phyloP scores from a whole-genome alignment of 2,113 vertebrate species.

The Amia ocellicauda region DNA sequence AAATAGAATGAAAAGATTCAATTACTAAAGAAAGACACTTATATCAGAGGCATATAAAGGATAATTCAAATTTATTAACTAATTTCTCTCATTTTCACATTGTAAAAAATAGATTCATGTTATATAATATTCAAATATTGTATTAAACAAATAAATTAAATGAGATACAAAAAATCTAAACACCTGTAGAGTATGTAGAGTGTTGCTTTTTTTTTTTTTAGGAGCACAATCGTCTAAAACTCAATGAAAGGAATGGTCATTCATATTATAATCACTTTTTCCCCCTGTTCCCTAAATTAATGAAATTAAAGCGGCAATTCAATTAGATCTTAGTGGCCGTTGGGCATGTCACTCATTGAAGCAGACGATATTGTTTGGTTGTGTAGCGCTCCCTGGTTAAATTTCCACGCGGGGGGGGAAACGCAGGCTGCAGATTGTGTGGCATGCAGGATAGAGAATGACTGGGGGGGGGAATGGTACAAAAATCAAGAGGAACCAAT shows the following conservation, averaged over 20 bases:
- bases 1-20: too few species aligned
- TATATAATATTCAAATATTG: constrained; percentile 34
- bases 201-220: constrained; percentile 32
- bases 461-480: too few species aligned
- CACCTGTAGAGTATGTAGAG: not conserved
- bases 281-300: constrained; percentile 13
- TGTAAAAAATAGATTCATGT: constrained; percentile 27
- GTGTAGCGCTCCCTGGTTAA: constrained; percentile 34
- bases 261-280: constrained; percentile 8
- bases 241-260: constrained; percentile 25
- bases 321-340: not conserved
- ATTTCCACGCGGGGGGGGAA: too few species aligned
- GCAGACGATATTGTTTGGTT: constrained; percentile 32
- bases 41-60: not conserved
- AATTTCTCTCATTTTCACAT: constrained; percentile 17
- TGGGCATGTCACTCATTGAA: too few species aligned
- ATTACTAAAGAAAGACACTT: not conserved
- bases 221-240: constrained; percentile 24
- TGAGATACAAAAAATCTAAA: constrained; percentile 22
- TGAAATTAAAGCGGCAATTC: constrained; percentile 10
- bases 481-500: too few species aligned
- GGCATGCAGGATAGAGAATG: constrained; percentile 32
- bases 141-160: constrained; percentile 57
- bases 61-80: constrained; percentile 13
- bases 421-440: constrained; percentile 37